Evolutionary conservation across 2,113 vertebrate species (phyloP).

Genomic region (Tragelaphus strepsiceros): DNA sequence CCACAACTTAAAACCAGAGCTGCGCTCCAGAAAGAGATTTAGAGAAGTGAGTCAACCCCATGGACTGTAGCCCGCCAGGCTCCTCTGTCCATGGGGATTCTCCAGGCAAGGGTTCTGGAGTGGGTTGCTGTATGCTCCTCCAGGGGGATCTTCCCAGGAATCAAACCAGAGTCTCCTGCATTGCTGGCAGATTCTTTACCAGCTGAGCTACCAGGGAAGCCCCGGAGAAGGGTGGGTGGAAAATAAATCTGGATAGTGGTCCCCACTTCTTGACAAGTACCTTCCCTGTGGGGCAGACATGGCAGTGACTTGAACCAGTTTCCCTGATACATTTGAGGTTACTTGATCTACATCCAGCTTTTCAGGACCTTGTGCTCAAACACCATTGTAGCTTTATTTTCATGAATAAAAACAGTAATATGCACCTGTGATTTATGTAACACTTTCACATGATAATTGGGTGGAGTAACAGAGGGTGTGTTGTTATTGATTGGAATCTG

Average conservation of each 20-base stretch:
- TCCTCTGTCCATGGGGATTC: background rate
- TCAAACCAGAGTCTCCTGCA: background rate
- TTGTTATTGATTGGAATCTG: background rate
- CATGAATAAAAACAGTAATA: background rate
- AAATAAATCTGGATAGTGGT: background rate
- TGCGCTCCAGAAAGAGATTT: background rate
- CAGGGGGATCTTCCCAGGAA: background rate
- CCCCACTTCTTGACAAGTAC: background rate
- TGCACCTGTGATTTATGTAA: background rate
- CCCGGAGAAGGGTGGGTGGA: background rate
- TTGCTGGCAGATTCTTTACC: background rate
- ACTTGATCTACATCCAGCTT: background rate
- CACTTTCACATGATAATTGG: background rate
- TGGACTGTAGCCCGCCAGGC: background rate
- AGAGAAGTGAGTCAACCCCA: background rate
- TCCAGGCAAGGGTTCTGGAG: background rate
- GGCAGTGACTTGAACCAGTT: accelerated
- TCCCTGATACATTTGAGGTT: background rate
- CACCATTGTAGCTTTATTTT: background rate
- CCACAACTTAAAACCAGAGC: background rate
- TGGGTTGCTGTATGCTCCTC: background rate
- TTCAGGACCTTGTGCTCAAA: background rate
- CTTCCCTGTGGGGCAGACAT: background rate
- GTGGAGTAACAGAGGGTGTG: background rate
- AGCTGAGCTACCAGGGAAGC: background rate